These are phyloP conservation scores for Anabas testudineus DNA, from an alignment of 2,797 vertebrate species.

Conservation along the genomic window DNA sequence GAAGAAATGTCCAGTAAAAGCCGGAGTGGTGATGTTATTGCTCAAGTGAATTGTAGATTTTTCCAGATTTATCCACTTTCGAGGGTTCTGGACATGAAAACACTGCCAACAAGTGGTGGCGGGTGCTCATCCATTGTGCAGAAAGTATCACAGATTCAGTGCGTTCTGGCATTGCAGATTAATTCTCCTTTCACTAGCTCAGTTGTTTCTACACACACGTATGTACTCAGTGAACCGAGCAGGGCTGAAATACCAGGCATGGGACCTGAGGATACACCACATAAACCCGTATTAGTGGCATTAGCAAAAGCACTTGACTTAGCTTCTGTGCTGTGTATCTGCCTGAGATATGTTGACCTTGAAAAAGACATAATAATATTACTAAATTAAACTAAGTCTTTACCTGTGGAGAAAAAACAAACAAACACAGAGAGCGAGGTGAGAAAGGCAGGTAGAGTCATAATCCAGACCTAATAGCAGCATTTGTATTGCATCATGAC, in stretches of 20 bases:
- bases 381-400: conserved; percentile 24
- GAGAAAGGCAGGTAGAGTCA: conserved; percentile 58
- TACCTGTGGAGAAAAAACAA: conserved; percentile 43
- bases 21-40: too few relatives aligned
- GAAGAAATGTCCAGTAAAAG: too few relatives aligned
- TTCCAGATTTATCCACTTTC: too few relatives aligned
- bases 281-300: not conserved
- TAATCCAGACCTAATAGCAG: conserved; percentile 67
- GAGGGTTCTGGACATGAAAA: too few relatives aligned
- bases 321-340: not conserved
- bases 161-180: not conserved
- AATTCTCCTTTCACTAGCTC: not conserved
- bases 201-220: not conserved
- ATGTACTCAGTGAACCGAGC: not conserved
- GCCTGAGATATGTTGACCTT: conserved; percentile 25
- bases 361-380: conserved; percentile 14
- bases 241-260: conserved; percentile 7
- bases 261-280: not conserved
- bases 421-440: not conserved
- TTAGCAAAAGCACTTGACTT: conserved; percentile 18
- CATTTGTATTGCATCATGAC: conserved; percentile 51
- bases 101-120: too few relatives aligned
- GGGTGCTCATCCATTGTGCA: too few relatives aligned
- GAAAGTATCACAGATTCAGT: not conserved
- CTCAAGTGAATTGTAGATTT: too few relatives aligned